phyloP scores from a whole-genome alignment of 2,113 vertebrate species.

The Hipposideros armiger region DNA sequence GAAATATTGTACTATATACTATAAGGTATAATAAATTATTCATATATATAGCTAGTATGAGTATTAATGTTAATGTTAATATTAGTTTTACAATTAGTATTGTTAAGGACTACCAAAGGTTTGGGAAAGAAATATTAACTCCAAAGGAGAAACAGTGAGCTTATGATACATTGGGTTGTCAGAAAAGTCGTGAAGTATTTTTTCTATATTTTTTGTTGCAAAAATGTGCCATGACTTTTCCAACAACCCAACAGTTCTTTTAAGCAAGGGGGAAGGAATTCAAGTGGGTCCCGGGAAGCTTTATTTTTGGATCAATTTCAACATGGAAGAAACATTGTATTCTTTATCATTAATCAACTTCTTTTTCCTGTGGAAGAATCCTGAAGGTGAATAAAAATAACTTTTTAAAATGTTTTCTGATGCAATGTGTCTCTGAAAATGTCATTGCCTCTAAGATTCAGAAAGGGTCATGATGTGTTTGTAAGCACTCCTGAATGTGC shows the following conservation, averaged over 20 bases:
- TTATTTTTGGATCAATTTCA: conserved; percentile 70
- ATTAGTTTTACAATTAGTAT: background rate
- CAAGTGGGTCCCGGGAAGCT: conserved; percentile 19
- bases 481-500: background rate
- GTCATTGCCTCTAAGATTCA: background rate
- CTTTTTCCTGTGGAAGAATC: conserved; percentile 19
- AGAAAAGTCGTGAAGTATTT: too few species aligned
- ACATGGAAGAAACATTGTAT: background rate
- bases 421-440: background rate
- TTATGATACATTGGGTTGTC: conserved; percentile 34
- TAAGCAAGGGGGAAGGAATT: conserved; percentile 44
- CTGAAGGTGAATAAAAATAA: conserved; percentile 12
- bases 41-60: background rate
- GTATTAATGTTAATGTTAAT: background rate
- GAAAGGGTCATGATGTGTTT: background rate
- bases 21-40: background rate
- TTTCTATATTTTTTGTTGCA: too few species aligned
- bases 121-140: conserved; percentile 65
- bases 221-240: too few species aligned
- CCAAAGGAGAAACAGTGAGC: conserved; percentile 62
- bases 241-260: conserved; percentile 35
- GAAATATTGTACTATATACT: background rate
- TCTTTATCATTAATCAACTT: background rate
- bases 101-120: conserved; percentile 9
- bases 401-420: background rate